Evolutionary conservation across 2,888 invertebrate species (phyloP).

Genomic region (Molorchus minor): DNA sequence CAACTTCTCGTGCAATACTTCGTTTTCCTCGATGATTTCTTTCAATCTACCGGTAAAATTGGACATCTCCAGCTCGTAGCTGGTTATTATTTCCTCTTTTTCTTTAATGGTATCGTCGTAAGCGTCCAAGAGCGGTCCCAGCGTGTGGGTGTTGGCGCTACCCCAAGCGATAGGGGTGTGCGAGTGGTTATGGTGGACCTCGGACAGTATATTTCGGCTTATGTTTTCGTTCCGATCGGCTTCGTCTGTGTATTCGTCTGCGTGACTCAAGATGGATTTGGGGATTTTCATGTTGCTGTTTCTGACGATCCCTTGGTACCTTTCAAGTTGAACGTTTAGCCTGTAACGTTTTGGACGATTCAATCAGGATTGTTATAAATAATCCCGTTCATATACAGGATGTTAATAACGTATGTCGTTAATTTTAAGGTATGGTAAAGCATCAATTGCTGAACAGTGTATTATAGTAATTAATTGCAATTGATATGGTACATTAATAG

Average conservation of each 20-base stretch:
- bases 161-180: constrained; percentile 66
- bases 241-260: constrained; percentile 24
- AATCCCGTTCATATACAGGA: too few species aligned
- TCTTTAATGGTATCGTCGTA: constrained; percentile 82
- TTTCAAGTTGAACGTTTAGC: constrained; percentile 79
- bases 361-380: too few species aligned
- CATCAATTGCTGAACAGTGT: too few species aligned
- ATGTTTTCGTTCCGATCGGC: constrained; percentile 13
- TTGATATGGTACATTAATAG: too few species aligned
- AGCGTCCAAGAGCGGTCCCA: constrained; percentile 78
- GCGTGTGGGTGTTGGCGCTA: constrained; percentile 69
- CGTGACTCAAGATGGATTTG: constrained; percentile 29
- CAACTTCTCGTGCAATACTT: constrained; percentile 67
- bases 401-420: too few species aligned
- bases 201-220: constrained; percentile 43
- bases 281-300: constrained; percentile 48
- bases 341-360: constrained; percentile 60
- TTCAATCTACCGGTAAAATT: constrained; percentile 77
- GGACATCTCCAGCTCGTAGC: constrained; percentile 77
- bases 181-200: constrained; percentile 58
- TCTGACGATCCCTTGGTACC: constrained; percentile 78
- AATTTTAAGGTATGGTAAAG: too few species aligned
- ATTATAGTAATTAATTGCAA: too few species aligned
- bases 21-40: constrained; percentile 76
- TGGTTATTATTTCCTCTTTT: constrained; percentile 75